Evolutionary conservation across 2,113 vertebrate genomes (phyloP).

Genomic region (Phalacrocorax brasilianus): DNA sequence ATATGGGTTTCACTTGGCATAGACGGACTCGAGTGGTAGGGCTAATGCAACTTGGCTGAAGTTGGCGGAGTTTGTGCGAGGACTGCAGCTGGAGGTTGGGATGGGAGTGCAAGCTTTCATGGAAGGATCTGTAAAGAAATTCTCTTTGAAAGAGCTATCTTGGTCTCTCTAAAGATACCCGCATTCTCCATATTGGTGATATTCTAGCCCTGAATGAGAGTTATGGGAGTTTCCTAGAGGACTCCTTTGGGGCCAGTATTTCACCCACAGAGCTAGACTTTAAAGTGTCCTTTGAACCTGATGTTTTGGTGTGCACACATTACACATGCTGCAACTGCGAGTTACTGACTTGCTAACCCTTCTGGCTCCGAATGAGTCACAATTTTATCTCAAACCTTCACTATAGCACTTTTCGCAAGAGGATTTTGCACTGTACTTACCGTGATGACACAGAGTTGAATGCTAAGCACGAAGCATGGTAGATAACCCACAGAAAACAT

Average conservation of each 20-base stretch:
- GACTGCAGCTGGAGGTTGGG: background rate
- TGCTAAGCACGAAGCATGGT: conserved; percentile 28
- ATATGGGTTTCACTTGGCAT: background rate
- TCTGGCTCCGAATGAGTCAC: conserved; percentile 1
- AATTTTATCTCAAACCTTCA: background rate
- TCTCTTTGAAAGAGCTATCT: background rate
- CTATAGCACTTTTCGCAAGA: conserved; percentile 56
- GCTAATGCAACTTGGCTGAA: background rate
- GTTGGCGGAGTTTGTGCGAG: background rate
- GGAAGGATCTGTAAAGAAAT: conserved; percentile 25
- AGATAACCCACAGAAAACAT: conserved; percentile 7
- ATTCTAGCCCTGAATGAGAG: conserved; percentile 43
- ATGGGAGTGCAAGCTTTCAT: background rate
- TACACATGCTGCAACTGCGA: conserved; percentile 24
- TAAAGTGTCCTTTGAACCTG: background rate
- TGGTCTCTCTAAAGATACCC: background rate
- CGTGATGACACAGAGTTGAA: background rate
- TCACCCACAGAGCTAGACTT: conserved; percentile 12
- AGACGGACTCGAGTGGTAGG: background rate
- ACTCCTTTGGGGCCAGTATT: conserved; percentile 43
- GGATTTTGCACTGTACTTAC: conserved; percentile 63
- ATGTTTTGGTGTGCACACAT: background rate
- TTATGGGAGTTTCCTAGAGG: background rate
- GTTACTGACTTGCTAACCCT: background rate
- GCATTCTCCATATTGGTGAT: background rate